phyloP scores from a whole-genome alignment of 2,888 invertebrate species.

The Megamerina dolium region DNA sequence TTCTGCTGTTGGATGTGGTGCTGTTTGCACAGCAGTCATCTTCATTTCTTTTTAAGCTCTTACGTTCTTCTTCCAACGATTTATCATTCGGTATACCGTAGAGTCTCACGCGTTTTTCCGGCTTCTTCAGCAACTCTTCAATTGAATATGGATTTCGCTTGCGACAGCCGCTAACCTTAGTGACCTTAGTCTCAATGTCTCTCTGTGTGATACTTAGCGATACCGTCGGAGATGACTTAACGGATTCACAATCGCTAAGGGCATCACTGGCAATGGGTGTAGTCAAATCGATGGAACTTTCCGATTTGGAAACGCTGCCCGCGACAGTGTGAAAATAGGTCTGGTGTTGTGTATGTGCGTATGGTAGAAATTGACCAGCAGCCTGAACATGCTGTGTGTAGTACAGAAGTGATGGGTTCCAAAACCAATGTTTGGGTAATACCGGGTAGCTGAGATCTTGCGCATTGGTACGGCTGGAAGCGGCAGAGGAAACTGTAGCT shows the following conservation, averaged over 20 bases:
- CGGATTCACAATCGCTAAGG: conserved; percentile 47
- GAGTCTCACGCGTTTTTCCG: conserved; percentile 53
- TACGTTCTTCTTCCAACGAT: conserved; percentile 1
- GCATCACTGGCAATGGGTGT: conserved; percentile 38
- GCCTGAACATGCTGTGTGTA: conserved; percentile 40
- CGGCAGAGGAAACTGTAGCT: conserved; percentile 20
- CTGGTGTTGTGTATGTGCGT: conserved; percentile 30
- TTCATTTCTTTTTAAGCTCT: conserved; percentile 12
- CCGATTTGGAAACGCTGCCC: conserved; percentile 40
- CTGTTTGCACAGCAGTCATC: conserved; percentile 20
- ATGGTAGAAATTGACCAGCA: conserved; percentile 35
- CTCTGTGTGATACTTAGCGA: conserved; percentile 15
- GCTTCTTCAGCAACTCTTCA: conserved; percentile 77
- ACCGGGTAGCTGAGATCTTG: conserved; percentile 42
- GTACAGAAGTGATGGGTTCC: conserved; percentile 49
- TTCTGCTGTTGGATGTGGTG: conserved; percentile 19
- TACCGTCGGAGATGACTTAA: conserved; percentile 47
- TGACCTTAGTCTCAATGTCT: conserved; percentile 32
- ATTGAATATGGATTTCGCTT: conserved; percentile 81
- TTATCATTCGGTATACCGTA: conserved; percentile 6
- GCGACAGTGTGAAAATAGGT: conserved; percentile 26
- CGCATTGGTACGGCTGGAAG: conserved; percentile 30
- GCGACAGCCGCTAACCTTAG: conserved; percentile 28
- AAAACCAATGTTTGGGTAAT: conserved; percentile 49
- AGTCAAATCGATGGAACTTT: conserved; percentile 46